phyloP scores from a whole-genome alignment of 2,888 invertebrate genomes.

The Netelia melanura region DNA sequence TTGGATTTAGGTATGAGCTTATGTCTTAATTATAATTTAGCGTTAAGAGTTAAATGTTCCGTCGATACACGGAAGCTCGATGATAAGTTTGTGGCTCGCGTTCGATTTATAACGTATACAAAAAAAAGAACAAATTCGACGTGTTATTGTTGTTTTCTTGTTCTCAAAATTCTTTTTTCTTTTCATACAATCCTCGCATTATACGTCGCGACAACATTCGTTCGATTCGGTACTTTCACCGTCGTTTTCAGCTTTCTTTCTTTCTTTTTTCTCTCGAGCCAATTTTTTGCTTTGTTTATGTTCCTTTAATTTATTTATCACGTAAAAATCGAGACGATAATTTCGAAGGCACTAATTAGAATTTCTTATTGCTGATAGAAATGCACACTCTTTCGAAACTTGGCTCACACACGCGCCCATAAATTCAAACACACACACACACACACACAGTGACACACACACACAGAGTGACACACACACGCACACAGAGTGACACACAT shows the following conservation, averaged over 20 bases:
- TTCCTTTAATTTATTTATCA: conserved; percentile 34
- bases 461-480: background rate
- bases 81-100: conserved; percentile 55
- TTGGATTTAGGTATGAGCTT: background rate
- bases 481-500: background rate
- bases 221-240: background rate
- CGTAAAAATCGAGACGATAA: conserved; percentile 58
- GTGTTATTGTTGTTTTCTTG: no score
- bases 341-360: conserved; percentile 70
- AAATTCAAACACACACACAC: conserved; percentile 30
- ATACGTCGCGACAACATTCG: background rate
- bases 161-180: background rate
- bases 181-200: background rate
- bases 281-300: conserved; percentile 7
- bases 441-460: background rate
- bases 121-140: background rate
- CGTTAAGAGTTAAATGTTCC: conserved; percentile 29
- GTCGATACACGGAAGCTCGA: conserved; percentile 68
- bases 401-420: conserved; percentile 1
- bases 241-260: conserved; percentile 9
- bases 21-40: conserved; percentile 40
- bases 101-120: background rate
- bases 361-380: background rate
- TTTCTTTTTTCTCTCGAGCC: background rate
- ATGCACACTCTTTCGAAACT: background rate